Conservation (phyloP, 2,113 vertebrate genomes). For the Ivindomyrus marchei region DNA sequence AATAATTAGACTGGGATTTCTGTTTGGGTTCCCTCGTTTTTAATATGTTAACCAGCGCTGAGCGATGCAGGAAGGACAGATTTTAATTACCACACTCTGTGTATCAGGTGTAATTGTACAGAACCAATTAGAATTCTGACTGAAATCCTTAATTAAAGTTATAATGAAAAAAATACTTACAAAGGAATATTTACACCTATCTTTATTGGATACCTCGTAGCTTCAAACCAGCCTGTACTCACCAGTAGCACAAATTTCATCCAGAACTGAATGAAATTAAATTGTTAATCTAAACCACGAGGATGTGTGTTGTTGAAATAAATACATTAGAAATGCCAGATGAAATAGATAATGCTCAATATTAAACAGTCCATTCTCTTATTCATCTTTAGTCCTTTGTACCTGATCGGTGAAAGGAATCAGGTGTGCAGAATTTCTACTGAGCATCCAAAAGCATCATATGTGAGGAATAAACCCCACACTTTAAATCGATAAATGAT, state of each 20-base stretch:
- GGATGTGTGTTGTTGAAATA: constrained; percentile 39
- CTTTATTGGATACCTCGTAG: not conserved
- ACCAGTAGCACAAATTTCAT: not conserved
- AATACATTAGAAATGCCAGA: not conserved
- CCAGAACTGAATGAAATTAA: constrained; percentile 2
- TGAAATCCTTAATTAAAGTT: constrained; percentile 8
- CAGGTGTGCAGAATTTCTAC: not conserved
- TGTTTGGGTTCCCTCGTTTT: not conserved
- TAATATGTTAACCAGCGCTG: constrained; percentile 5
- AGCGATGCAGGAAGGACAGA: not conserved
- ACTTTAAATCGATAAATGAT: not conserved
- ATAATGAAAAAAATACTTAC: not conserved
- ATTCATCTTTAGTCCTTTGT: not conserved
- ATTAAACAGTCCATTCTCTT: not conserved
- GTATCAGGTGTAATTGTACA: constrained; percentile 8
- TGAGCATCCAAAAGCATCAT: not conserved
- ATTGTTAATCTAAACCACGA: not conserved
- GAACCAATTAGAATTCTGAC: constrained; percentile 4
- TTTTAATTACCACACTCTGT: not conserved
- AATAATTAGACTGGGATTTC: not conserved
- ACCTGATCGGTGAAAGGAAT: not conserved
- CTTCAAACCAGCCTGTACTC: not conserved
- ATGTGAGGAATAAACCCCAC: not conserved
- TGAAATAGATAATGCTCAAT: not conserved
- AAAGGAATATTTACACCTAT: not conserved